A percentile compares a stretch with the other conserved stretches of the same genome.
Evolutionary conservation across 2,888 invertebrate species (phyloP).

Genomic region (Lathronympha strigana): DNA sequence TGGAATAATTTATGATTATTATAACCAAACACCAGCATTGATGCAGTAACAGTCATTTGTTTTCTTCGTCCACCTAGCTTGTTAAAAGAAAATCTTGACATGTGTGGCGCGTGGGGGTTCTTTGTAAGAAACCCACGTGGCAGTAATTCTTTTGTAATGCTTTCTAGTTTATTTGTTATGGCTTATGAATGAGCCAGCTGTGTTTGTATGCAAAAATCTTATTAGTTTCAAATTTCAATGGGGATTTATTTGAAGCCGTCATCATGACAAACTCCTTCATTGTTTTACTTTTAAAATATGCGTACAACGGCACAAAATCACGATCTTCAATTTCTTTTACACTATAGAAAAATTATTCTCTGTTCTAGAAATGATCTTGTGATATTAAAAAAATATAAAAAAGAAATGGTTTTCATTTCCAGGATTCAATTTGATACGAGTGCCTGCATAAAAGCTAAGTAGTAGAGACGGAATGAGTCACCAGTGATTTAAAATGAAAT

Average conservation of each 20-base stretch:
- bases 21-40: slow-evolving; percentile 61
- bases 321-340: slow-evolving; percentile 13
- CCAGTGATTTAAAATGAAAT: slow-evolving; percentile 73
- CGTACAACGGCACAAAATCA: slow-evolving; percentile 1
- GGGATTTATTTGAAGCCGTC: slow-evolving; percentile 41
- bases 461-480: slow-evolving; percentile 70
- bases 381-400: slow-evolving; percentile 37
- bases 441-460: slow-evolving; percentile 61
- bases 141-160: slow-evolving; percentile 71
- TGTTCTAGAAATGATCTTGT: slow-evolving; percentile 38
- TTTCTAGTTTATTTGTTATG: slow-evolving; percentile 60
- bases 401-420: slow-evolving; percentile 44
- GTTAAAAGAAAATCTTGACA: slow-evolving; percentile 70
- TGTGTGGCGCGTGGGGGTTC: slow-evolving; percentile 63
- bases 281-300: slow-evolving; percentile 15
- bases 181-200: slow-evolving; percentile 46
- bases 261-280: slow-evolving; percentile 34
- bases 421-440: slow-evolving; percentile 57
- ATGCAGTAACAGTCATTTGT: slow-evolving; percentile 67
- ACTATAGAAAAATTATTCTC: slow-evolving; percentile 55
- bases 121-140: slow-evolving; percentile 66
- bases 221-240: slow-evolving; percentile 49
- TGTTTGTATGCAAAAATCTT: slow-evolving; percentile 69
- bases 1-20: slow-evolving; percentile 66
- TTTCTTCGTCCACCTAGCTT: slow-evolving; percentile 64